Percentiles rank a stretch among this genome's conserved stretches.
Conservation (phyloP, 2,888 invertebrate species). For the Phrixothrix hirtus region DNA sequence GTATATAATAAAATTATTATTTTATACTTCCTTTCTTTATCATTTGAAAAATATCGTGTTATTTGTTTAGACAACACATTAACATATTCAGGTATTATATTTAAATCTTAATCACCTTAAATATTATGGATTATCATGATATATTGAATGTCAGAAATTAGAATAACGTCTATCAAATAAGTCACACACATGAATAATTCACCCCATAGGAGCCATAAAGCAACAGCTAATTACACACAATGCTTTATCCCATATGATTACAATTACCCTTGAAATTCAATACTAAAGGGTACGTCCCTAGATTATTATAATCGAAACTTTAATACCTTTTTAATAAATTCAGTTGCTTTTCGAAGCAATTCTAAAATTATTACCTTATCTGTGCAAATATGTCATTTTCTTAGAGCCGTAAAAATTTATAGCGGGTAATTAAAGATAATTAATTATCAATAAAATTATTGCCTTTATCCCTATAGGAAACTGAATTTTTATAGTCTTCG, state of each 20-base stretch:
- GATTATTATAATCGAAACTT: slow-evolving; percentile 21
- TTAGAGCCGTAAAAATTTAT: slow-evolving; percentile 40
- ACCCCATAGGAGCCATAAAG: slow-evolving; percentile 24
- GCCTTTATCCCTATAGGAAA: slow-evolving; percentile 30
- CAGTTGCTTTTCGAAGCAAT: slow-evolving; percentile 1
- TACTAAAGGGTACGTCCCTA: slow-evolving; percentile 21
- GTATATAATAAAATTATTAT: too few species aligned
- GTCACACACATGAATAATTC: background rate
- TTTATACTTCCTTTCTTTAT: too few species aligned
- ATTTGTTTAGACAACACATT: too few species aligned
- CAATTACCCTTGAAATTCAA: slow-evolving; percentile 20
- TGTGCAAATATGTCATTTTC: slow-evolving; percentile 9
- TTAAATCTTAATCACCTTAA: too few species aligned
- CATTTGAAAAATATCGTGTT: too few species aligned
- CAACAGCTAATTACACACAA: slow-evolving; percentile 25
- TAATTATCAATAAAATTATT: slow-evolving; percentile 49
- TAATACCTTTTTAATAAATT: slow-evolving; percentile 23
- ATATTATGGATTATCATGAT: too few species aligned
- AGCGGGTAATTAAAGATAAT: slow-evolving; percentile 48
- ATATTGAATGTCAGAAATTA: too few species aligned
- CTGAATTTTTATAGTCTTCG: slow-evolving; percentile 18
- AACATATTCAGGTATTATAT: too few species aligned
- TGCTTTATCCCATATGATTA: slow-evolving; percentile 28
- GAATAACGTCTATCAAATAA: too few species aligned
- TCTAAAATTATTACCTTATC: slow-evolving; percentile 4